Conservation (phyloP, 2,797 vertebrate species). For the Anguilla marmorata region DNA sequence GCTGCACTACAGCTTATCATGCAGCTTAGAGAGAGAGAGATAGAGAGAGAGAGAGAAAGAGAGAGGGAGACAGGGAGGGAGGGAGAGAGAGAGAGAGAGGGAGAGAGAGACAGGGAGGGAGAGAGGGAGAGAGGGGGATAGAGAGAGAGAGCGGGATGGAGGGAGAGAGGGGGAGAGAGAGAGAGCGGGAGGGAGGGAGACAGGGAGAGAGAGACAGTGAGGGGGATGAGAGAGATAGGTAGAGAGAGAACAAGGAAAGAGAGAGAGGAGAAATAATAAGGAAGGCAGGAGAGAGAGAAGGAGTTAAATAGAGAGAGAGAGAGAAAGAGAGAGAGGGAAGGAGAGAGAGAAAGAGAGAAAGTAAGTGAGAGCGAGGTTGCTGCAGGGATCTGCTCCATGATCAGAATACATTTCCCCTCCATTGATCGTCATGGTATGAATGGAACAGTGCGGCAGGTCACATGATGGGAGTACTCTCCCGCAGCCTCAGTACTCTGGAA, state of each 20-base stretch:
- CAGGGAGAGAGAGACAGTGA: not conserved
- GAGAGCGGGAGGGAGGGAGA: not conserved
- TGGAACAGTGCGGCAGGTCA: slow-evolving; percentile 39
- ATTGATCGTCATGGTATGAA: slow-evolving; percentile 49
- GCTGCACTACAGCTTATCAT: slow-evolving; percentile 35
- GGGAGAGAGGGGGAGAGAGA: not conserved
- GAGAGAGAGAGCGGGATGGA: not conserved
- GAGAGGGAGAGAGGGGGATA: not conserved
- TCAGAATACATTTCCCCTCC: slow-evolving; percentile 33
- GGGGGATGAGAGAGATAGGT: not conserved
- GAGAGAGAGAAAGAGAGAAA: not conserved
- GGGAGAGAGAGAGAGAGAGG: slow-evolving; percentile 9
- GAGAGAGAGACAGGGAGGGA: not conserved
- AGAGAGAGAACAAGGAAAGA: slow-evolving; percentile 2
- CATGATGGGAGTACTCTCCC: slow-evolving; percentile 32
- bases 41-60: slow-evolving; percentile 14
- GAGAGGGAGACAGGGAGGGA: not conserved
- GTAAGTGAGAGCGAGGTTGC: not conserved
- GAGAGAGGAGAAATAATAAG: slow-evolving; percentile 23
- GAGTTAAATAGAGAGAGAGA: not conserved
- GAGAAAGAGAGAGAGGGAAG: not conserved
- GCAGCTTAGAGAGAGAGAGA: slow-evolving; percentile 3
- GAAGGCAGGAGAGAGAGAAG: slow-evolving; percentile 6
- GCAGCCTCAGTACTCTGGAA: slow-evolving; percentile 32
- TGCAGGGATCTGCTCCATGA: slow-evolving; percentile 21